A percentile compares a stretch with the other conserved stretches of the same genome.
These are phyloP conservation scores for Syngnathus floridae DNA, from an alignment of 2,113 vertebrate species.

Conservation along the genomic window DNA sequence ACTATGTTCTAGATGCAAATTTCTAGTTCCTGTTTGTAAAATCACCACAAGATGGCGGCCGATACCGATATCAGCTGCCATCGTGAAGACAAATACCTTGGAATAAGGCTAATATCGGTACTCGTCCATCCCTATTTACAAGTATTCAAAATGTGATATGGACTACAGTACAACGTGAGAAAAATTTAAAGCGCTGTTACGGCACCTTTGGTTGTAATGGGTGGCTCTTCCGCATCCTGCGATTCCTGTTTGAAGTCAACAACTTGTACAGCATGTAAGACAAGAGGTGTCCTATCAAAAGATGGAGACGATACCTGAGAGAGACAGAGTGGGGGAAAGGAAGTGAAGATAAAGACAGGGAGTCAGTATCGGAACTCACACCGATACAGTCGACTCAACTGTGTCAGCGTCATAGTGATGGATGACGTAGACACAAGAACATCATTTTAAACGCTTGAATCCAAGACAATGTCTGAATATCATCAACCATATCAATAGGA, in stretches of 20 bases:
- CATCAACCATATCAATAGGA: too few species aligned
- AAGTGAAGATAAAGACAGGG: neutral
- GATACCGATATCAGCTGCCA: too few species aligned
- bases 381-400: neutral
- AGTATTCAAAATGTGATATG: neutral
- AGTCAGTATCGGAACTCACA: too few species aligned
- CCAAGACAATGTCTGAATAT: too few species aligned
- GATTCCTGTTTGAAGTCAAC: constrained; percentile 26
- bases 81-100: too few species aligned
- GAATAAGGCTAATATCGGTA: too few species aligned
- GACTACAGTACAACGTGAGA: neutral
- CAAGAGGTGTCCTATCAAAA: constrained; percentile 9
- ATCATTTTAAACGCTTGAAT: neutral
- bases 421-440: too few species aligned
- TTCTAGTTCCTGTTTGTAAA: too few species aligned
- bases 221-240: constrained; percentile 45
- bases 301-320: constrained; percentile 28
- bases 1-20: too few species aligned
- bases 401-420: too few species aligned
- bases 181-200: neutral
- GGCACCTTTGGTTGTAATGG: constrained; percentile 72
- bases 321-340: neutral
- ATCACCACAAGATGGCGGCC: too few species aligned
- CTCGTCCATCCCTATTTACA: too few species aligned
- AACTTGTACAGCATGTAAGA: neutral